Percentiles rank a stretch among this genome's conserved stretches.
These are phyloP conservation scores for Zosterops borbonicus DNA, from an alignment of 2,113 vertebrate species.

Conservation along the genomic window DNA sequence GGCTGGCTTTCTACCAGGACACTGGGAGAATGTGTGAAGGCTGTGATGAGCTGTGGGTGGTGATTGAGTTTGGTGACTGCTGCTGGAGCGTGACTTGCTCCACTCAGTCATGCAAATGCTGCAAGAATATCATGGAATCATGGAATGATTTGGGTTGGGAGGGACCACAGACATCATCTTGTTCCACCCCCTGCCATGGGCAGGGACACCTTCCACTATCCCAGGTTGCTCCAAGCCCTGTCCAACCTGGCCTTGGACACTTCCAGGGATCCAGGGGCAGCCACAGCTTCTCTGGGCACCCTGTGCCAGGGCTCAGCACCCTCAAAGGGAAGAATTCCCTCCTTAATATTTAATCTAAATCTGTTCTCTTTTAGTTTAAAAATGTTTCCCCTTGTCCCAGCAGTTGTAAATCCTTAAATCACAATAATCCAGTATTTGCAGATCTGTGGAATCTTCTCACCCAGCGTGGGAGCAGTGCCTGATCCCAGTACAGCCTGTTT, in stretches of 20 bases:
- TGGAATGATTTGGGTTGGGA: neutral
- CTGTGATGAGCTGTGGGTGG: neutral
- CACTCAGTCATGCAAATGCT: neutral
- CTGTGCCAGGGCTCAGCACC: neutral
- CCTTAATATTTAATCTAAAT: neutral
- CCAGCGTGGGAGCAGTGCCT: fast-evolving
- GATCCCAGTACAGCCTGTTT: neutral
- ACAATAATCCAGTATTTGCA: neutral
- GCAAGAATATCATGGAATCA: neutral
- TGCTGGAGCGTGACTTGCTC: neutral
- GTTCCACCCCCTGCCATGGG: neutral
- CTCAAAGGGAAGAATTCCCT: neutral
- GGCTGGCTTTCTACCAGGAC: neutral
- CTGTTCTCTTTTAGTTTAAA: neutral
- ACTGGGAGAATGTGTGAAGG: neutral
- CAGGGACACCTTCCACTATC: fast-evolving
- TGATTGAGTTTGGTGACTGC: neutral
- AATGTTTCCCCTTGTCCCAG: neutral
- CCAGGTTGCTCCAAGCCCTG: fast-evolving
- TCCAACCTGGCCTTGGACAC: neutral
- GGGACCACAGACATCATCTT: neutral
- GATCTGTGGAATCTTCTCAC: neutral
- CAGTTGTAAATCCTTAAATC: neutral
- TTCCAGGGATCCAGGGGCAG: neutral
- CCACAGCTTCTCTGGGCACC: neutral